Evolutionary conservation across 2,113 vertebrate genomes (phyloP).

Genomic region (Oryzias celebensis): DNA sequence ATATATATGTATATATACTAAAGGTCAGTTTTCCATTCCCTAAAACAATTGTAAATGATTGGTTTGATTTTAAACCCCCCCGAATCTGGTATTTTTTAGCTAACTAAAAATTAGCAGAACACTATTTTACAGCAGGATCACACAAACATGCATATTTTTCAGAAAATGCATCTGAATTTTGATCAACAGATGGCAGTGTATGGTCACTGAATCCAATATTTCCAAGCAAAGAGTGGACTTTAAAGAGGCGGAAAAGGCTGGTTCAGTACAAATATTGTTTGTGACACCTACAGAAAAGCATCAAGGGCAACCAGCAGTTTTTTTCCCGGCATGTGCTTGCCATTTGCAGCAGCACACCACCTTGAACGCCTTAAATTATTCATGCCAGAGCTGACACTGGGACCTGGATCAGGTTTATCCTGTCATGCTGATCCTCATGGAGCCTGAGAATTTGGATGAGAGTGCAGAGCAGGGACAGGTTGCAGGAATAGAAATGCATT

Average conservation of each 20-base stretch:
- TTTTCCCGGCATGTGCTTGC: slow-evolving; percentile 25
- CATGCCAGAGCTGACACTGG: slow-evolving; percentile 47
- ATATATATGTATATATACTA: no score
- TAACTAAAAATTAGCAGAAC: no score
- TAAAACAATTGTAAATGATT: no score
- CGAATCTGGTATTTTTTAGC: no score
- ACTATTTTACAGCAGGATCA: no score
- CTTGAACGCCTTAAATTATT: slow-evolving; percentile 58
- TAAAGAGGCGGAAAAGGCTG: slow-evolving; percentile 24
- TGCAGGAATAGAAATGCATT: slow-evolving; percentile 3
- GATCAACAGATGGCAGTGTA: slow-evolving; percentile 73
- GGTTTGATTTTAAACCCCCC: no score
- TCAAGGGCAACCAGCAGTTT: slow-evolving; percentile 44
- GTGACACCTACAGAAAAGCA: slow-evolving; percentile 44
- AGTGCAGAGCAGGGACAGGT: slow-evolving; percentile 23
- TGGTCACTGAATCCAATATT: slow-evolving; percentile 38
- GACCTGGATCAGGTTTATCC: slow-evolving; percentile 56
- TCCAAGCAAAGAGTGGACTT: slow-evolving; percentile 11
- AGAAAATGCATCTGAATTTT: background rate
- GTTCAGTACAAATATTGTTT: slow-evolving; percentile 44
- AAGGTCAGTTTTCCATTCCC: no score
- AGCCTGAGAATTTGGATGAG: slow-evolving; percentile 35
- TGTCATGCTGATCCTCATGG: slow-evolving; percentile 46
- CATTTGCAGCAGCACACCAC: slow-evolving; percentile 36
- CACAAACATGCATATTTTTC: no score